Evolutionary conservation across 2,797 vertebrate species (phyloP), one percentile per base, ranked within the genome.

Genomic region (Halcyon leucocephala): DNA sequence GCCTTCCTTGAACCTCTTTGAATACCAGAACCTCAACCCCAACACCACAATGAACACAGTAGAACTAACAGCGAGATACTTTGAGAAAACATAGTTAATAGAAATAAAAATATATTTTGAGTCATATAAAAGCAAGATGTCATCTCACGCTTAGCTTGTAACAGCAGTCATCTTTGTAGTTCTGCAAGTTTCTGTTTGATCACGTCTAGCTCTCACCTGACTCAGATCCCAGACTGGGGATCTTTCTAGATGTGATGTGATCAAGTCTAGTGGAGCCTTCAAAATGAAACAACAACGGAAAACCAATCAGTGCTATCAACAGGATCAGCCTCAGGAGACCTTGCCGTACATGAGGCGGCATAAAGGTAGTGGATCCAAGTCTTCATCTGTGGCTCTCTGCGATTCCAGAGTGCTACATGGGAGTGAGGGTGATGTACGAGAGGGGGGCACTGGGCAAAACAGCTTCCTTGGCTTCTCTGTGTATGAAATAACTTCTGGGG

Each of bases 401-500:
- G 7, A 15, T 54, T 35, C 52, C 44, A 58, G 11, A 10, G n/a
- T 28, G 21, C 35, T 58, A 33, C 16, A 14, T 0, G 0, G 22
- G 10, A 83, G 13, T 4, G 11, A 71, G 9, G 11, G 11, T 25
- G 37, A 48, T 7, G 24, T 15, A 10, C 2, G 10, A 37, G 17
- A 25, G 21, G 19, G 17, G 8, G 19, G 4, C 79, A 79, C 35
- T 5, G 1, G 33, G 31, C 42, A 78, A 57, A 82, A 44, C 9
- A 67, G 31, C 61, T 89, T 79, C 31, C 25, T 72, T 70, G 46
- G 49, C 44, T 86, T 81, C 76, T 49, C 28, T 18, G 41, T 1
- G 3, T 41, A 58, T 25, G 60, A 88, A 95, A 76, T 69, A 94
- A 95, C 81, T 90, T 86, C 82, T 84, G 57, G 25, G 64, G 10